Percentiles rank a stretch among this genome's conserved stretches.
These are phyloP conservation scores for Patella pellucida DNA, from an alignment of 2,888 invertebrate species.

Conservation along the genomic window DNA sequence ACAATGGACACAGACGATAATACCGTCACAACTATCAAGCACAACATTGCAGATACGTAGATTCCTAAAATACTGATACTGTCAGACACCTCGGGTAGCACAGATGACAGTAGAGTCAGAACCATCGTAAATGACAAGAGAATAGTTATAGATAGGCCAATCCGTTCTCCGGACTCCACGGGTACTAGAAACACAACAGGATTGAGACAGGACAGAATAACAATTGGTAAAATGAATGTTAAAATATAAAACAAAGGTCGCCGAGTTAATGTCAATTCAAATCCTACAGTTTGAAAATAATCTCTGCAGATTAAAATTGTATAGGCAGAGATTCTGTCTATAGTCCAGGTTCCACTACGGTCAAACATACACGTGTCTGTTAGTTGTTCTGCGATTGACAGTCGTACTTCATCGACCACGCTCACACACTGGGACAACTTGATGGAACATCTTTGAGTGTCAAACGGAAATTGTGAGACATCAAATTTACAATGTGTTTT, in stretches of 20 bases:
- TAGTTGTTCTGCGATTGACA: neutral
- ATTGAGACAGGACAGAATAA: slow-evolving; percentile 16
- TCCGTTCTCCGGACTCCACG: slow-evolving; percentile 26
- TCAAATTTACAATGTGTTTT: slow-evolving; percentile 18
- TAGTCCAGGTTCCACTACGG: neutral
- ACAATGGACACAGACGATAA: neutral
- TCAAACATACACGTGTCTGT: neutral
- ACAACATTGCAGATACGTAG: slow-evolving; percentile 10
- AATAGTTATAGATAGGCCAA: slow-evolving; percentile 16
- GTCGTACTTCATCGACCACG: neutral
- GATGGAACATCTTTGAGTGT: slow-evolving; percentile 22
- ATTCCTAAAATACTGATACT: neutral
- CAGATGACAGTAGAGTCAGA: neutral
- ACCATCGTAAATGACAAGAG: slow-evolving; percentile 19
- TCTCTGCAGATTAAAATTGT: neutral
- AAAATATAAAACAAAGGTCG: slow-evolving; percentile 8
- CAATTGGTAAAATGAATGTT: slow-evolving; percentile 15
- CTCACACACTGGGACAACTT: neutral
- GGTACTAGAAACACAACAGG: slow-evolving; percentile 20
- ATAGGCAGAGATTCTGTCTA: neutral
- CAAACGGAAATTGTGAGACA: slow-evolving; percentile 19
- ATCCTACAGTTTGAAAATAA: neutral
- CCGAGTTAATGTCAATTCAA: neutral
- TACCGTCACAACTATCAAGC: neutral
- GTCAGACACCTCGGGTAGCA: slow-evolving; percentile 15